A percentile compares a stretch with the other conserved stretches of the same genome.
phyloP scores from a whole-genome alignment of 2,113 vertebrate genomes.

The Lutjanus erythropterus region DNA sequence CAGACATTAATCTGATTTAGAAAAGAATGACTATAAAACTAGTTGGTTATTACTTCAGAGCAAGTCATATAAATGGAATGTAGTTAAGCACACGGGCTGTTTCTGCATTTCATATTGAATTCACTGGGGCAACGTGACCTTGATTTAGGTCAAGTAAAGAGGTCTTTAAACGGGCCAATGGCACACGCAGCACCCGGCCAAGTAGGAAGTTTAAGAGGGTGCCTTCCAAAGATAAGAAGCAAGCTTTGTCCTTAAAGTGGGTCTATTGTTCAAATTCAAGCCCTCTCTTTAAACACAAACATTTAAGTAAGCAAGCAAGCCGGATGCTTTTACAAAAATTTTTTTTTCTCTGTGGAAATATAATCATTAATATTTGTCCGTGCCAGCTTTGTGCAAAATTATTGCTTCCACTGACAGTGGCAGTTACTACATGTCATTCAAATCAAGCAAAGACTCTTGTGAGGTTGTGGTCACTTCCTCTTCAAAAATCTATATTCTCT shows the following conservation, averaged over 20 bases:
- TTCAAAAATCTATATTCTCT: not conserved
- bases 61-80: not conserved
- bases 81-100: not conserved
- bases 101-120: slow-evolving; percentile 14
- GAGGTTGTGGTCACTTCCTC: slow-evolving; percentile 1
- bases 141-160: slow-evolving; percentile 58
- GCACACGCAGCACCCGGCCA: slow-evolving; percentile 33
- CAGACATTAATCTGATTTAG: not conserved
- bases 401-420: slow-evolving; percentile 12
- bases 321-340: slow-evolving; percentile 64
- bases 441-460: not conserved
- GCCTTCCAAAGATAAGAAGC: slow-evolving; percentile 79
- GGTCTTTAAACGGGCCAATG: slow-evolving; percentile 46
- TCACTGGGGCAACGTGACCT: slow-evolving; percentile 47
- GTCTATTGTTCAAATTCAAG: slow-evolving; percentile 73
- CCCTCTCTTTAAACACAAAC: slow-evolving; percentile 65
- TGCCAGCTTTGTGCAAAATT: slow-evolving; percentile 11
- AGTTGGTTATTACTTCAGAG: not conserved
- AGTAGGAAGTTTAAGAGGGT: slow-evolving; percentile 79
- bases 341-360: slow-evolving; percentile 39
- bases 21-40: not conserved
- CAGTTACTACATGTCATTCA: not conserved
- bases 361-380: slow-evolving; percentile 32
- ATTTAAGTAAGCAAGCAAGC: slow-evolving; percentile 51
- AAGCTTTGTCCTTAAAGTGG: slow-evolving; percentile 75